Base-by-base conservation (phyloP, 2,888 invertebrate species). In the Cylindroiulus punctatus region DNA sequence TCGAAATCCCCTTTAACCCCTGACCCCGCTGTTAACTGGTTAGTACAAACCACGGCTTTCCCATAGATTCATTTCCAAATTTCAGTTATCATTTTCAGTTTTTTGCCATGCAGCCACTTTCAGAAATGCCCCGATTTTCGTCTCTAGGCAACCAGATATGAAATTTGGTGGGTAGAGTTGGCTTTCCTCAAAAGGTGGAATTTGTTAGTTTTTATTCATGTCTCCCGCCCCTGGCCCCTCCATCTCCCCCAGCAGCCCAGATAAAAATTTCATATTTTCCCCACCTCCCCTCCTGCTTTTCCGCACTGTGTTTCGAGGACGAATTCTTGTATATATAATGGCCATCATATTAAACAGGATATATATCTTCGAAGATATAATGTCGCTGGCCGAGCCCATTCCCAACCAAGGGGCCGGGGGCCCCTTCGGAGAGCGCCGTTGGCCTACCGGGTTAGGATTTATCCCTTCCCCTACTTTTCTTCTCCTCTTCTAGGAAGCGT, bases 131-230 rank as follows among this genome's bases (percentile, higher is more conserved):
- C 65, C 65, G 65, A 65, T 65, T 65, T 26, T 12, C 65, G 65
- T 65, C 12, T 65, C 65, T 65, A 65, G 65, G 65, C 65, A 65
- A 65, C 65, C 65, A 65, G 65, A 65, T 65, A 65, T 65, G 65
- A 65, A 65, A 65, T 65, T 65, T 83, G 83, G 83, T 83, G 83
- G 83, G 83, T 42, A 40, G 83, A 32, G 42, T 42, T 83, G 83
- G 42, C 83, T 83, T 40, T 42, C 83, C 83, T 83, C 42, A 83
- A 83, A 83, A 83, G 83, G 42, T 83, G 83, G 83, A 83, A 83
- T 83, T 83, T 83, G 83, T 83, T 42, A 83, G 83, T 42, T 83
- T 83, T 83, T 83, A 83, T 42, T 83, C 42, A 83, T 32, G 83
- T 17, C 42, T n/a, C 36, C 36, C 42, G 22, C 42, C 42, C 42